Conservation (phyloP, 2,797 vertebrate species). For the Bufotes viridis region DNA sequence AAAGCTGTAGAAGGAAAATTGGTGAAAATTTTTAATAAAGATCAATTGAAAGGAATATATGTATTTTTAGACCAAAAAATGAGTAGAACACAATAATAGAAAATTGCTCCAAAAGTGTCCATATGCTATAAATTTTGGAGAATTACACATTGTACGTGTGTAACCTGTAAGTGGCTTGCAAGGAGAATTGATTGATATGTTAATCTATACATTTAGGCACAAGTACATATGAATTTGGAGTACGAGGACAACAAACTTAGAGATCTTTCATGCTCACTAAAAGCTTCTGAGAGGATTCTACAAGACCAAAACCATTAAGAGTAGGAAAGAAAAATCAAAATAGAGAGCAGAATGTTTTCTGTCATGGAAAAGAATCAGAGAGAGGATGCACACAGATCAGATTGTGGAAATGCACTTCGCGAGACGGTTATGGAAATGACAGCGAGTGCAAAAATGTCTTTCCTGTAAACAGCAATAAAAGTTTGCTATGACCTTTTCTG, state of each 20-base stretch:
- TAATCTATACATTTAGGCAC: neutral
- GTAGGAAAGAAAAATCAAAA: neutral
- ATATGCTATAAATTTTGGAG: no score
- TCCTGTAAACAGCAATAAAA: conserved; percentile 60
- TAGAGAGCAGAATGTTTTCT: neutral
- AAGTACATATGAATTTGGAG: neutral
- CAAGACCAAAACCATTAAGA: conserved; percentile 29
- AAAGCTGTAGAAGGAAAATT: no score
- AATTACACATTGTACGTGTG: no score
- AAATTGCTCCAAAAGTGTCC: no score
- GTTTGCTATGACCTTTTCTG: conserved; percentile 52
- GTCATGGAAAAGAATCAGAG: conserved; percentile 22
- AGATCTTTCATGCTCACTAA: neutral
- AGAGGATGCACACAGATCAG: conserved; percentile 36
- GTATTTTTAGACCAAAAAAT: no score
- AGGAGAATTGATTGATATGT: no score
- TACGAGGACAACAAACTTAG: neutral
- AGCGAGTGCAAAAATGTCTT: conserved; percentile 54
- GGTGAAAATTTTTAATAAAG: no score
- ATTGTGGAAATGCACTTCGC: conserved; percentile 34
- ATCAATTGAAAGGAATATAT: no score
- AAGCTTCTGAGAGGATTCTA: conserved; percentile 23
- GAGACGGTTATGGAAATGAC: conserved; percentile 51
- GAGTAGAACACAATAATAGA: no score
- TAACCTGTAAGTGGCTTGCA: no score